Evolutionary conservation across 2,113 vertebrate species (phyloP).

Genomic region (Thamnaconus septentrionalis): DNA sequence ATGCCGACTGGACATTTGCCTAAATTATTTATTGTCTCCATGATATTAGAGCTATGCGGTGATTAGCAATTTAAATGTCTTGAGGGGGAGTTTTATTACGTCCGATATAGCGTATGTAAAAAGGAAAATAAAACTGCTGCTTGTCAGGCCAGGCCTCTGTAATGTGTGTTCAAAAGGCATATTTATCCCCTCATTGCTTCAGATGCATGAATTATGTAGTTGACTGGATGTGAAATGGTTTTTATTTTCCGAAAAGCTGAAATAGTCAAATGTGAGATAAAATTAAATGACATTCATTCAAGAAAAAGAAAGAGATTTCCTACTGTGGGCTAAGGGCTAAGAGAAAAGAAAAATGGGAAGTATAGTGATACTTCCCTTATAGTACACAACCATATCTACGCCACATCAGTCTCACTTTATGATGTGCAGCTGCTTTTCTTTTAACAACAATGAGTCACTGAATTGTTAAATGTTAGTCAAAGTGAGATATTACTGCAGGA

Average conservation of each 20-base stretch:
- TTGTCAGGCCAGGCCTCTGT: slow-evolving; percentile 64
- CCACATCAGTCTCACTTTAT: too few relatives aligned
- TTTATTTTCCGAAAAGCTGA: slow-evolving; percentile 58
- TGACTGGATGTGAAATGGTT: slow-evolving; percentile 50
- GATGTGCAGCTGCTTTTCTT: too few relatives aligned
- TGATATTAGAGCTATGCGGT: slow-evolving; percentile 70
- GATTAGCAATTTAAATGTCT: slow-evolving; percentile 79
- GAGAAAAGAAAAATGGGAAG: too few relatives aligned
- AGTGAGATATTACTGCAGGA: too few relatives aligned
- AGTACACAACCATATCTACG: too few relatives aligned
- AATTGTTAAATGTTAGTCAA: too few relatives aligned
- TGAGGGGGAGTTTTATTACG: slow-evolving; percentile 54
- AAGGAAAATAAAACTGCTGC: slow-evolving; percentile 56
- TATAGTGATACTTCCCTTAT: too few relatives aligned
- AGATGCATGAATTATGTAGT: slow-evolving; percentile 69
- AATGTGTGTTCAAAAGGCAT: slow-evolving; percentile 66
- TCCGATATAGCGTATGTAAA: slow-evolving; percentile 47
- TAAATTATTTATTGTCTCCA: slow-evolving; percentile 78
- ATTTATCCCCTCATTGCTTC: slow-evolving; percentile 63
- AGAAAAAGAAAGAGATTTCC: slow-evolving; percentile 18
- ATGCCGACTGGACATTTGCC: slow-evolving; percentile 64
- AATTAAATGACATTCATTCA: slow-evolving; percentile 37
- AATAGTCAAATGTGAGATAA: slow-evolving; percentile 32
- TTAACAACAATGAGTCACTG: too few relatives aligned
- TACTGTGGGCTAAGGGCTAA: too few relatives aligned